Conservation (phyloP, 2,797 vertebrate species). For the Pristis pectinata region DNA sequence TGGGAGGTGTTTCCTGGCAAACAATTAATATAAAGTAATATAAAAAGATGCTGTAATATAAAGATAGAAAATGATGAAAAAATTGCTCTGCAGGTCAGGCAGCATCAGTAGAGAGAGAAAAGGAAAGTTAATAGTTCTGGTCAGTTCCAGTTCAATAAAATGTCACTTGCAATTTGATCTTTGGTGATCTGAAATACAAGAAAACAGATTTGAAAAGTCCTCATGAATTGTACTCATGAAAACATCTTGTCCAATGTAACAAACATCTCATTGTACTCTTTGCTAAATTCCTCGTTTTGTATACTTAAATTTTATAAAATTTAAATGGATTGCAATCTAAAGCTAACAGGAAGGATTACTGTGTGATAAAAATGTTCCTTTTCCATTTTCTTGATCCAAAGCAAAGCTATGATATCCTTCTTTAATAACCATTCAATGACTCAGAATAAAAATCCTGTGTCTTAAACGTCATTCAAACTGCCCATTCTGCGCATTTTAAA, state of each 20-base stretch:
- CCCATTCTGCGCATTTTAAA: neutral
- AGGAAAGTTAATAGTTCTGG: neutral
- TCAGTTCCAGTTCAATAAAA: too few species aligned
- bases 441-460: neutral
- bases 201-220: neutral
- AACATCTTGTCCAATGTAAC: too few species aligned
- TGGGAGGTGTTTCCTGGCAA: neutral
- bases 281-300: neutral
- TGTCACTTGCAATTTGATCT: neutral
- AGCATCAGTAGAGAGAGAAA: neutral
- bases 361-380: neutral
- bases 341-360: neutral
- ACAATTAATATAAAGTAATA: neutral
- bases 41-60: neutral
- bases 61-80: too few species aligned
- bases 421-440: neutral
- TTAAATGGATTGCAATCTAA: neutral
- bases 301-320: neutral
- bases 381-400: neutral
- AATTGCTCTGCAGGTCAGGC: too few species aligned
- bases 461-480: neutral
- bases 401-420: neutral
- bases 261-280: neutral
- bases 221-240: too few species aligned
- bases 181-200: neutral